Evolutionary conservation across 2,888 invertebrate genomes (phyloP).

Genomic region (Drosophila vallismaia): DNA sequence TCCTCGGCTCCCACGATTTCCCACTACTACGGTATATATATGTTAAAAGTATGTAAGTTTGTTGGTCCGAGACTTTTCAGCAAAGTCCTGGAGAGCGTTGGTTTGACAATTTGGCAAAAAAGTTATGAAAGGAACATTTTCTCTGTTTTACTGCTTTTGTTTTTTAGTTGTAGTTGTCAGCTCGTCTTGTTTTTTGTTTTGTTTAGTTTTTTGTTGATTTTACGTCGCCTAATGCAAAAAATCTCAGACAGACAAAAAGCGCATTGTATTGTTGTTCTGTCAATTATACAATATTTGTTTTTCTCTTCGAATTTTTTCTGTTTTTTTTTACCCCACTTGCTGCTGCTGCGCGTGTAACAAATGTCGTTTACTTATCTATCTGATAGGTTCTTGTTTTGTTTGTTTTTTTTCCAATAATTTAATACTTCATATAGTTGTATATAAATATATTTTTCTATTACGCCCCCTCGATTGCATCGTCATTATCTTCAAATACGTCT

Average conservation of each 20-base stretch:
- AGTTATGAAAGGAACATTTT: slow-evolving; percentile 77
- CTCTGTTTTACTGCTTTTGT: slow-evolving; percentile 51
- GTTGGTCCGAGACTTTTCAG: slow-evolving; percentile 71
- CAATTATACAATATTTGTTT: slow-evolving; percentile 57
- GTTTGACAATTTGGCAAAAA: slow-evolving; percentile 79
- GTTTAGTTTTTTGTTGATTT: slow-evolving; percentile 26
- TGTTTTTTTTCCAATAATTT: slow-evolving; percentile 66
- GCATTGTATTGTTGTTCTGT: slow-evolving; percentile 61
- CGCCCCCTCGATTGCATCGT: slow-evolving; percentile 51
- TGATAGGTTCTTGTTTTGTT: slow-evolving; percentile 49
- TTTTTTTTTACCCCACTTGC: slow-evolving; percentile 46
- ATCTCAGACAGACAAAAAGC: slow-evolving; percentile 74
- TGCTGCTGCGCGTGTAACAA: slow-evolving; percentile 57
- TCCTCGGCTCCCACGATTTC: slow-evolving; percentile 31
- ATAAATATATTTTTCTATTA: slow-evolving; percentile 77
- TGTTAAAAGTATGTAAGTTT: slow-evolving; percentile 43
- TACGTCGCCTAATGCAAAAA: slow-evolving; percentile 64
- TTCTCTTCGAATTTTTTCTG: slow-evolving; percentile 34
- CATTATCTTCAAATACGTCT: slow-evolving; percentile 44
- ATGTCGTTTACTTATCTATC: slow-evolving; percentile 67
- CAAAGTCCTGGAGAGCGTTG: slow-evolving; percentile 78
- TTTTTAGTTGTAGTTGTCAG: slow-evolving; percentile 30
- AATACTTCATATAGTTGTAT: slow-evolving; percentile 73
- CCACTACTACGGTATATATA: slow-evolving; percentile 44
- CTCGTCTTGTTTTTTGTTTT: slow-evolving; percentile 22